Evolutionary conservation across 2,113 vertebrate species (phyloP), one percentile per base, ranked within the genome.

Genomic region (Stigmatopora nigra): DNA sequence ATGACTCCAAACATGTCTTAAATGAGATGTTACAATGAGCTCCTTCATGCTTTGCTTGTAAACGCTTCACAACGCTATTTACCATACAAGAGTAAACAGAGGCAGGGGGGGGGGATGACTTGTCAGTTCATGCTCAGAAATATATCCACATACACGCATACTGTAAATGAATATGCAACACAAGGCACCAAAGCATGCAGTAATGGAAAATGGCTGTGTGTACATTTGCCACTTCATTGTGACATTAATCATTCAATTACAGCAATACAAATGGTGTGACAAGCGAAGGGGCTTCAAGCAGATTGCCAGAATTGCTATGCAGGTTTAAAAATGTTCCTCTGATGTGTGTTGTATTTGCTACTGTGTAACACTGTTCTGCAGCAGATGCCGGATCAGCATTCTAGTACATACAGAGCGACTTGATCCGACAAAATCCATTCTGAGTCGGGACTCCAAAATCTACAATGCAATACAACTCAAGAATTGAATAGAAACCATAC

Each of bases 21-120:
- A 88, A 84, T 79, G 83, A 84, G 79, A 84, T 82, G 84, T 85
- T n/a, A n/a, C n/a, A n/a, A 87, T 83, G 80, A 87, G 66, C 73
- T 79, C 52, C 79, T 78, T 75, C 61, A 65, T 59, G 75, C 62
- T 68, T 78, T n/a, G 19, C 58, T 62, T 78, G 80, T 84, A 84
- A 87, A 89, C 77, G 82, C 70, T 67, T 73, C 68, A 62, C 61
- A 59, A 35, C 69, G 69, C 63, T 85, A 82, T 87, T 86, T 87
- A 85, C 78, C 76, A 66, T 70, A 72, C 72, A 68, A 1, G 55
- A 59, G 73, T 86, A 77, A 85, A 84, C 78, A 79, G 49, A 63
- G 68, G 51, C 64, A 71, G 17, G 38, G 57, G 57, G 65, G n/a
- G n/a, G n/a, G n/a, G n/a, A n/a, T n/a, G n/a, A n/a, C n/a, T n/a